Evolutionary conservation across 2,113 vertebrate genomes (phyloP), one percentile per base, ranked within the genome.

Genomic region (Pseudopodoces humilis): DNA sequence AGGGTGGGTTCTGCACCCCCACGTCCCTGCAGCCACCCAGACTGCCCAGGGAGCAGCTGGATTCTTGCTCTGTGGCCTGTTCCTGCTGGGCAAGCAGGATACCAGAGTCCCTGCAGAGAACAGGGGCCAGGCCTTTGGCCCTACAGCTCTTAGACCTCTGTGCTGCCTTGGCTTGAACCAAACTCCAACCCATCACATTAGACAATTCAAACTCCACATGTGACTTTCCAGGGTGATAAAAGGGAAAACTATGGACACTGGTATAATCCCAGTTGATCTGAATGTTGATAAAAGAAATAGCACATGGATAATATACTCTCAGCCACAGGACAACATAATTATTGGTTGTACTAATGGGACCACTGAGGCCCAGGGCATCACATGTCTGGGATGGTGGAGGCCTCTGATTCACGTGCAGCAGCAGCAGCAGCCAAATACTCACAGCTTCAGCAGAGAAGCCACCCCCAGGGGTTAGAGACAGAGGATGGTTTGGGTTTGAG

Each of bases 151-250:
- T 15, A 23, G 59, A 46, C 18, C 4, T 8, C 20, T 39, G 13
- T 30, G 19, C 74, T 47, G 27, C 30, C 81, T 87, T 81, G 69
- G 46, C 65, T 78, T 52, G 60, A 87, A 33, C n/a, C 37, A 74
- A 74, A 62, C 23, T 35, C 55, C 0, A 0, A 56, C 12, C 41
- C 27, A 31, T 22, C 5, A 1, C 53, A 13, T 59, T 9, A 37
- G n/a, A 11, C 18, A 52, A 59, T 41, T 64, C 39, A 83, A 41
- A 58, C 16, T 44, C 31, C 69, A 56, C 63, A 22, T 55, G 63
- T 46, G 63, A 63, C 49, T 71, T 88, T 19, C 58, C 58, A 80
- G 53, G 39, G 21, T 46, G 22, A 44, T 14, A 76, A 88, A 82
- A 79, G 25, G 59, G 49, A 80, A 62, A 83, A 91, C 43, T 55